phyloP scores from a whole-genome alignment of 2,797 vertebrate genomes.

The Phylloscopus collybita region DNA sequence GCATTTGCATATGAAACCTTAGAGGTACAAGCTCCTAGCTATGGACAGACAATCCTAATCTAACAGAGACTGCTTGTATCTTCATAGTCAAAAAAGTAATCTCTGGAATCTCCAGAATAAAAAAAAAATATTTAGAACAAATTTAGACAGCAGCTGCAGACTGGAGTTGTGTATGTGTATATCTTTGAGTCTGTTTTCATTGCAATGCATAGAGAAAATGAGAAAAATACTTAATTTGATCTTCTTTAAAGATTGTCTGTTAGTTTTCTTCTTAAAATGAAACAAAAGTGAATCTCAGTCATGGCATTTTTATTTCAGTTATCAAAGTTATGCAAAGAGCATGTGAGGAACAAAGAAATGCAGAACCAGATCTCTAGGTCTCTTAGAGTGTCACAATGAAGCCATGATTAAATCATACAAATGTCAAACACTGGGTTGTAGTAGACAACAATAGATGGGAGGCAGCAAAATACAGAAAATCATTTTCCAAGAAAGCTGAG shows the following conservation, averaged over 20 bases:
- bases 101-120: neutral
- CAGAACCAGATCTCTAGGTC: neutral
- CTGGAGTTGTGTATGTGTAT: neutral
- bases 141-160: neutral
- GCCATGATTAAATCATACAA: neutral
- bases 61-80: neutral
- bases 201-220: neutral
- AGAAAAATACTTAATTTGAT: neutral
- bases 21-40: neutral
- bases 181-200: neutral
- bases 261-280: neutral
- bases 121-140: neutral
- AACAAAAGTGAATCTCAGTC: neutral
- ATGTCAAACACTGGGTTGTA: neutral
- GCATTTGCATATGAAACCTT: neutral
- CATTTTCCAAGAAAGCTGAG: neutral
- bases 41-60: neutral
- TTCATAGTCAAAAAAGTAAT: neutral
- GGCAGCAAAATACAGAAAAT: neutral
- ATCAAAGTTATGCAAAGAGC: neutral
- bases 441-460: neutral
- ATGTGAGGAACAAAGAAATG: neutral
- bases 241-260: neutral
- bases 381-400: neutral
- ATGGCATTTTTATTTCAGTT: neutral